Conservation (phyloP, 2,888 invertebrate species). For the Drosophila demipolita region DNA sequence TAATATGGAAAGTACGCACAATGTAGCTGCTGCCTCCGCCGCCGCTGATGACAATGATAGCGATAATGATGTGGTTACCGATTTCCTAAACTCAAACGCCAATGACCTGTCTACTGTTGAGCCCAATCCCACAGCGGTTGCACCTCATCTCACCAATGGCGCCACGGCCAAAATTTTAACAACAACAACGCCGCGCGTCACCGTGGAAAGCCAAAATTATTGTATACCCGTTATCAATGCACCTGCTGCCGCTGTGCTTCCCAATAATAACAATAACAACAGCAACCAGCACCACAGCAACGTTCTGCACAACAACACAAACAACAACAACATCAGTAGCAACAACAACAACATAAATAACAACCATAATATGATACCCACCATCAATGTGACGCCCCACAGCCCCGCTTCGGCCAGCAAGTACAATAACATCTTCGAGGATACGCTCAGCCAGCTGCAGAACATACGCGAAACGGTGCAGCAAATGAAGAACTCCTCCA, state of each 20-base stretch:
- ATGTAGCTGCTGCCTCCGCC: conserved; percentile 35
- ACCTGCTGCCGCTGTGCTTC: conserved; percentile 50
- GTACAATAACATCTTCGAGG: conserved; percentile 88
- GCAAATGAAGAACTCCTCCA: conserved; percentile 85
- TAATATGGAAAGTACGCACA: conserved; percentile 76
- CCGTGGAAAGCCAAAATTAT: conserved; percentile 78
- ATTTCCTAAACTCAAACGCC: conserved; percentile 83
- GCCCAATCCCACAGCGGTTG: background rate
- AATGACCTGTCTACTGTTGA: conserved; percentile 33
- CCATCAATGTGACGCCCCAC: conserved; percentile 95
- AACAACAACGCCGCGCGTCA: conserved; percentile 43
- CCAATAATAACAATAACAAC: conserved; percentile 39
- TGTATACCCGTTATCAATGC: conserved; percentile 83
- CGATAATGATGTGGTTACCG: conserved; percentile 85
- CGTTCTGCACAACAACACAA: conserved; percentile 37
- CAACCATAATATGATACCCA: conserved; percentile 88
- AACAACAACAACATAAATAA: conserved; percentile 54
- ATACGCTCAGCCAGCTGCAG: conserved; percentile 84
- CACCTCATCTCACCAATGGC: conserved; percentile 40
- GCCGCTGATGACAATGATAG: conserved; percentile 83
- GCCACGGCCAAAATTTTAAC: conserved; percentile 39
- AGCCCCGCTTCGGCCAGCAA: conserved; percentile 92
- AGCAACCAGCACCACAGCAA: conserved; percentile 60
- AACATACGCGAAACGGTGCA: conserved; percentile 85
- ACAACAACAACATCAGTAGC: conserved; percentile 53